Evolutionary conservation across 2,888 invertebrate species (phyloP).

Genomic region (Scrobipalpa costella): DNA sequence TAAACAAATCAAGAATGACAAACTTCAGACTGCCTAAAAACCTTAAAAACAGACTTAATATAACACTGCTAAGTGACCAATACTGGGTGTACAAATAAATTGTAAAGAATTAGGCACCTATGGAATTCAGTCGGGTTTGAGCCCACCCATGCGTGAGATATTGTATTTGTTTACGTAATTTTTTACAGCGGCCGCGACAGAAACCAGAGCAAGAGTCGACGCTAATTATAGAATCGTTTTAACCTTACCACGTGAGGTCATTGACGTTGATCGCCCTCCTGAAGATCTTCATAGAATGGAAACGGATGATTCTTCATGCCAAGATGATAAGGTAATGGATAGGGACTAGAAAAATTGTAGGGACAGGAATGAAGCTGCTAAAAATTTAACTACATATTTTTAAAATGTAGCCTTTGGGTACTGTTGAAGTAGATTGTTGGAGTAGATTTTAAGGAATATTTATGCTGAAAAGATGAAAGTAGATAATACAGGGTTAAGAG

Average conservation of each 20-base stretch:
- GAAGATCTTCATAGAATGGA: slow-evolving; percentile 23
- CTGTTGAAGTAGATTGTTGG: too few relatives aligned
- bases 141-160: slow-evolving; percentile 76
- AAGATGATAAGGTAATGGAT: slow-evolving; percentile 16
- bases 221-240: slow-evolving; percentile 71
- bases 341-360: not conserved
- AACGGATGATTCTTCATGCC: slow-evolving; percentile 26
- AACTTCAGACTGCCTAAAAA: slow-evolving; percentile 47
- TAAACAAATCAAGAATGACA: slow-evolving; percentile 44
- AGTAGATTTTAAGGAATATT: too few relatives aligned
- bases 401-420: too few relatives aligned
- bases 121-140: slow-evolving; percentile 48
- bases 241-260: slow-evolving; percentile 74
- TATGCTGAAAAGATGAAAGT: too few relatives aligned
- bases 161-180: slow-evolving; percentile 75
- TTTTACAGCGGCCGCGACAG: slow-evolving; percentile 79
- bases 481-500: too few relatives aligned
- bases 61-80: slow-evolving; percentile 43
- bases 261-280: slow-evolving; percentile 55
- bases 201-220: slow-evolving; percentile 72
- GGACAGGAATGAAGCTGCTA: not conserved
- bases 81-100: slow-evolving; percentile 28
- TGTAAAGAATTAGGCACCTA: slow-evolving; percentile 36
- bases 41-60: slow-evolving; percentile 37
- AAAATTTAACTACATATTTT: not conserved